Conservation (phyloP, 2,113 vertebrate genomes). For the Fukomys damarensis region DNA sequence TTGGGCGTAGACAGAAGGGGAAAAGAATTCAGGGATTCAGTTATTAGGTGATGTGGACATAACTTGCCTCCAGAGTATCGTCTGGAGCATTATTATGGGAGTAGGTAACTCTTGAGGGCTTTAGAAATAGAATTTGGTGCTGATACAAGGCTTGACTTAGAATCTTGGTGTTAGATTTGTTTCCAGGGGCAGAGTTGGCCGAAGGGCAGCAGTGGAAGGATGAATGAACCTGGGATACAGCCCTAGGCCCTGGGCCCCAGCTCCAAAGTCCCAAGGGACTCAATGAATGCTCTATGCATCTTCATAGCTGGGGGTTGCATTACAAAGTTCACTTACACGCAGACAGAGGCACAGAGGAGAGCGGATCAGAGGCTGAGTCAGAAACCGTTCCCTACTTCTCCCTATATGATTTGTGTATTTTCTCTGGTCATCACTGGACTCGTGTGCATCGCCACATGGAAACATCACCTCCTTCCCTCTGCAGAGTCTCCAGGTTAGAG, state of each 20-base stretch:
- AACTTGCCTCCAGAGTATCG: background rate
- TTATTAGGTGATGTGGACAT: background rate
- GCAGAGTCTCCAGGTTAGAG: background rate
- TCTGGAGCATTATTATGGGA: background rate
- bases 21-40: conserved; percentile 16
- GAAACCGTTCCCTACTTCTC: background rate
- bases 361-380: background rate
- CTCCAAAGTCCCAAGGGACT: background rate
- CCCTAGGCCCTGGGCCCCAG: too few relatives aligned
- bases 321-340: background rate
- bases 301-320: conserved; percentile 7
- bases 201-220: background rate
- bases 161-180: conserved; percentile 39
- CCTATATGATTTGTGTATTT: background rate
- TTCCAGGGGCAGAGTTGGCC: background rate
- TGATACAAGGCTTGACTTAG: background rate
- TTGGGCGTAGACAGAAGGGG: background rate
- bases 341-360: background rate
- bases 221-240: background rate
- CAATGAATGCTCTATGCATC: background rate
- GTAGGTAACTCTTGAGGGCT: background rate
- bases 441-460: background rate
- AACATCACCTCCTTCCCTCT: conserved; percentile 24
- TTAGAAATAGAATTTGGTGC: conserved; percentile 43
- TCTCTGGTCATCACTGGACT: conserved; percentile 11